Base-by-base conservation (phyloP, 2,797 vertebrate genomes). In the Ceyx erithaca region DNA sequence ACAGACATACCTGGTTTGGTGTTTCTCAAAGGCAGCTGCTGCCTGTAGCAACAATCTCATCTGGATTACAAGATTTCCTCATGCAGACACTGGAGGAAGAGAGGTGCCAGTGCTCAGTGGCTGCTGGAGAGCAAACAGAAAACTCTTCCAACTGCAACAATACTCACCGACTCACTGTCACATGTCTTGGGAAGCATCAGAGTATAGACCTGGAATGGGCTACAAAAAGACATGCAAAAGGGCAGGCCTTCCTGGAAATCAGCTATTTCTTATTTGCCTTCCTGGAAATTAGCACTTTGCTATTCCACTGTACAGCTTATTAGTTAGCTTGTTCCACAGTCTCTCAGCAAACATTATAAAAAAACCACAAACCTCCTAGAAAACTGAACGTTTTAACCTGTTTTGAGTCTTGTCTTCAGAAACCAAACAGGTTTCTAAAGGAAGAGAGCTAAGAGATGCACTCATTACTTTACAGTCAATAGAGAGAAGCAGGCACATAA, bases 161-260 rank as follows among this genome's bases (percentile, higher is more conserved):
- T 11, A 49, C 14, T 51, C 67, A 41, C 10, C 0, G 1, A 40
- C 7, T 25, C 64, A 41, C 11, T 55, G 22, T 30, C 62, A 26
- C 2, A 0, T 5, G 16, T 4, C 64, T 9, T 1, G 1, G 26
- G 25, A 85, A 75, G 31, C 0, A 2, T 2, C 37, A 9, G 19
- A 17, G 1, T 30, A 21, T 4, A 45, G 30, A 59, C 22, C 13
- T 57, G 11, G 58, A 80, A 45, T 1, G 9, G n/a, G 40, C 9
- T 62, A 72, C 33, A 68, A 21, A 33, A 72, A 55, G 7, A 6
- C 21, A 51, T 2, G 5, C 6, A 61, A 52, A 80, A 62, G 30
- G 14, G 31, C 3, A 54, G 33, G 14, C 6, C 55, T 51, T 69
- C 26, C 61, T 48, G 15, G 4, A 85, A 6, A 45, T 13, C 2